Evolutionary conservation across 2,888 invertebrate genomes (phyloP).

Genomic region (Hypercompe scribonia): DNA sequence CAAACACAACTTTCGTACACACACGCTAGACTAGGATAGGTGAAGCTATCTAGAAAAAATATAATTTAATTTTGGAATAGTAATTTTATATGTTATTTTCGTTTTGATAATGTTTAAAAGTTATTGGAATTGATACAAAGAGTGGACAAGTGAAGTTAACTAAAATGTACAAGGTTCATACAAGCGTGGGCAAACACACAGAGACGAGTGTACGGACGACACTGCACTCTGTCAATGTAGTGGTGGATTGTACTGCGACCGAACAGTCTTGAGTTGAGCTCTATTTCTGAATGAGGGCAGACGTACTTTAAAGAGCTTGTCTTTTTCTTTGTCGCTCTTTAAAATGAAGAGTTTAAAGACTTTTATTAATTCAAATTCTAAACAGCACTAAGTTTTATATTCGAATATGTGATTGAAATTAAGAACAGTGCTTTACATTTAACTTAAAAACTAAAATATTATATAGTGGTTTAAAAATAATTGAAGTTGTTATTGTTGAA

Average conservation of each 20-base stretch:
- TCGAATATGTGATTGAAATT: neutral
- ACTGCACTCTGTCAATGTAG: slow-evolving; percentile 76
- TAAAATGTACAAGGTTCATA: slow-evolving; percentile 82
- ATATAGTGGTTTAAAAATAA: neutral
- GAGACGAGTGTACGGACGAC: slow-evolving; percentile 61
- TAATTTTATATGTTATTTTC: slow-evolving; percentile 25
- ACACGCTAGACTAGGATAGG: slow-evolving; percentile 59
- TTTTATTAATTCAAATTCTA: neutral
- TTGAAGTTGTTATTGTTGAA: neutral
- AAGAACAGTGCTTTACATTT: neutral
- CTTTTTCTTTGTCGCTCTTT: neutral
- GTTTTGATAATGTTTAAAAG: slow-evolving; percentile 49
- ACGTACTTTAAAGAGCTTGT: slow-evolving; percentile 10
- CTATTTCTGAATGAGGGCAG: slow-evolving; percentile 26
- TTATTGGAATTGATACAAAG: slow-evolving; percentile 68
- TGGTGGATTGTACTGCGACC: slow-evolving; percentile 62
- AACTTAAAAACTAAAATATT: neutral
- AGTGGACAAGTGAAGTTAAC: slow-evolving; percentile 75
- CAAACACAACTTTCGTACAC: slow-evolving; percentile 63
- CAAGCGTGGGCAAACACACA: slow-evolving; percentile 78
- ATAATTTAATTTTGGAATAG: slow-evolving; percentile 19
- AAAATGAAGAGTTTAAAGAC: neutral
- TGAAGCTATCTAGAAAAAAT: slow-evolving; percentile 27
- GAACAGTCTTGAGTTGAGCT: slow-evolving; percentile 53
- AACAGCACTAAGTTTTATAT: neutral